Conservation (phyloP, 2,888 invertebrate species). For the Antitype chi region DNA sequence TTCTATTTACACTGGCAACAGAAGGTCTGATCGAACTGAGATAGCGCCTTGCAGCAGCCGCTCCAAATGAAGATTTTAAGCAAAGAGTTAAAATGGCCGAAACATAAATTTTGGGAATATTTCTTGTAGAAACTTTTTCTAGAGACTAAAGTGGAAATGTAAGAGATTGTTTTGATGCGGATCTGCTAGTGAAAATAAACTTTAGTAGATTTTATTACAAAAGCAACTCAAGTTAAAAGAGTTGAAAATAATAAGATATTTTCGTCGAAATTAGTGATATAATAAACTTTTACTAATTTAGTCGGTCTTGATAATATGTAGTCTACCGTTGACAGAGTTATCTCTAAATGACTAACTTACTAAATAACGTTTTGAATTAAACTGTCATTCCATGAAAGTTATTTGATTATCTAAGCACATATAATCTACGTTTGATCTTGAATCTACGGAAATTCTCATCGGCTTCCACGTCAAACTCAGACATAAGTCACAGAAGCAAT, state of each 20-base stretch:
- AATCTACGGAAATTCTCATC: slow-evolving; percentile 21
- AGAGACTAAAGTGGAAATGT: slow-evolving; percentile 56
- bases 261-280: neutral
- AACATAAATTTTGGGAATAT: slow-evolving; percentile 65
- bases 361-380: neutral
- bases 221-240: slow-evolving; percentile 20
- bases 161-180: slow-evolving; percentile 48
- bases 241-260: neutral
- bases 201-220: slow-evolving; percentile 20
- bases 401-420: neutral
- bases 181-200: slow-evolving; percentile 41
- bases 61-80: slow-evolving; percentile 66
- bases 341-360: neutral
- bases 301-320: neutral
- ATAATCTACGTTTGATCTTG: slow-evolving; percentile 8
- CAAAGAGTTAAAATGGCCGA: slow-evolving; percentile 64
- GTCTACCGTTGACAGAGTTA: neutral
- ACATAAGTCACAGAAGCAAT: slow-evolving; percentile 61
- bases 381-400: slow-evolving; percentile 2
- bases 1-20: slow-evolving; percentile 61
- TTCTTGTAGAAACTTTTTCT: slow-evolving; percentile 60
- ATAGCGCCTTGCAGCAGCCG: slow-evolving; percentile 59
- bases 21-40: slow-evolving; percentile 62
- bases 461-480: slow-evolving; percentile 48
- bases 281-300: neutral